Base-by-base conservation (phyloP, 1,140 invertebrate species). In the Sarcophaga peregrina region DNA sequence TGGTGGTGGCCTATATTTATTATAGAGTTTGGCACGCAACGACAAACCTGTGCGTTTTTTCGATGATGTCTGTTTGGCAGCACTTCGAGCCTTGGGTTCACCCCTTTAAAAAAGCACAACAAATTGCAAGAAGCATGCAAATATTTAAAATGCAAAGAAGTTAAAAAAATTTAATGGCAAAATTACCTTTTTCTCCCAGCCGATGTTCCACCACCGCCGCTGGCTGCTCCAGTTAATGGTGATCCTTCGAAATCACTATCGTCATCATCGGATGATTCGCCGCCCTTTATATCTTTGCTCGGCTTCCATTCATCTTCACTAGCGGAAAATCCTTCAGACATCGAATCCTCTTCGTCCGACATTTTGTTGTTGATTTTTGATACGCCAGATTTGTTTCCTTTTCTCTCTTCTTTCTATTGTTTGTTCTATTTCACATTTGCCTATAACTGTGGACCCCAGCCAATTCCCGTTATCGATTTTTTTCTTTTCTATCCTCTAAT, bases 291-390 rank as follows among this genome's bases (percentile, higher is more conserved):
- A 83, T 90, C 85, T 81, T 90, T 89, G 17, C 11, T 84, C 5
- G 89, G 89, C 72, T 87, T 89, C 89, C 89, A 90, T 80, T 90
- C 89, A 82, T 90, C 89, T 47, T 85, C 88, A 75, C 89, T 90
- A 72, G 89, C 89, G 6, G 89, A 90, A 81, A 90, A 90, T 78
- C 87, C 89, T 72, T 90, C 88, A 20, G 88, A 88, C 83, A 86
- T 83, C 80, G 87, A 88, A 52, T 88, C 87, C 80, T 90, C 88
- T 83, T 90, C 88, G 83, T 90, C 88, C 11, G 88, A 90, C 88
- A 89, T 90, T 68, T 75, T 86, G 8, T 73, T 68, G 6, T 78
- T 80, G n/a, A 17, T 50, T 78, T 78, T 50, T 13, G 50, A 48
- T 17, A 17, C 25, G 47, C 75, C 75, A 78, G 75, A 50, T 78